phyloP scores from a whole-genome alignment of 2,888 invertebrate species.

The Chrysolina oricalcia region DNA sequence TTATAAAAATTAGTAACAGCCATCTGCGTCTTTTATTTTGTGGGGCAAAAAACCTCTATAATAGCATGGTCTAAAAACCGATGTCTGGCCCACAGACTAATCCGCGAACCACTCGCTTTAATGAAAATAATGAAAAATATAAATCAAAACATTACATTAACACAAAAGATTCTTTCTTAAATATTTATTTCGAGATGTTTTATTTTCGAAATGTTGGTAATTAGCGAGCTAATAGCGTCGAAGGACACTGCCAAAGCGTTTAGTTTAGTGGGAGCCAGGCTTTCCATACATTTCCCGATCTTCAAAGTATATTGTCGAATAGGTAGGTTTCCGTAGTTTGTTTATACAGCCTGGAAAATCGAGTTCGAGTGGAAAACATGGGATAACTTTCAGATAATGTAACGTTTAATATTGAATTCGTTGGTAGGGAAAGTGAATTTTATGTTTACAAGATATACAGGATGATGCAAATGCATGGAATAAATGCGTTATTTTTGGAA shows the following conservation, averaged over 20 bases:
- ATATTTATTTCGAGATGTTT: conserved; percentile 18
- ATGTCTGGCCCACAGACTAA: not conserved
- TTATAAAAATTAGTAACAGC: too few species aligned
- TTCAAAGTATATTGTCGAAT: not conserved
- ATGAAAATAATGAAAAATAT: conserved; percentile 12
- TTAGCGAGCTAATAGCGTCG: conserved; percentile 5
- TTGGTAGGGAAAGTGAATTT: not conserved
- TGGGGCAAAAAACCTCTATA: too few species aligned
- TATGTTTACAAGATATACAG: too few species aligned
- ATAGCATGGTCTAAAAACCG: not conserved
- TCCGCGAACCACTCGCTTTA: not conserved
- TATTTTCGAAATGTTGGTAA: conserved; percentile 21
- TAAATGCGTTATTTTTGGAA: too few species aligned
- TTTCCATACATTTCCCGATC: not conserved
- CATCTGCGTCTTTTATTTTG: too few species aligned
- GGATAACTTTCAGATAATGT: not conserved
- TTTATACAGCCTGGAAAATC: not conserved
- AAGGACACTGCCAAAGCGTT: conserved; percentile 19
- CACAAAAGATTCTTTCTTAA: conserved; percentile 22
- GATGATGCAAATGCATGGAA: too few species aligned
- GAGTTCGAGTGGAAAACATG: not conserved
- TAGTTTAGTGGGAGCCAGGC: not conserved
- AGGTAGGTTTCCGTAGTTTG: not conserved
- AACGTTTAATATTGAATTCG: not conserved
- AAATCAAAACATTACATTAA: conserved; percentile 6